Evolutionary conservation across 30 jellyfish, hydroid and myxozoan genomes (phyloP), one percentile per base, ranked within the genome.

Genomic region (Aurelia coerulea): DNA sequence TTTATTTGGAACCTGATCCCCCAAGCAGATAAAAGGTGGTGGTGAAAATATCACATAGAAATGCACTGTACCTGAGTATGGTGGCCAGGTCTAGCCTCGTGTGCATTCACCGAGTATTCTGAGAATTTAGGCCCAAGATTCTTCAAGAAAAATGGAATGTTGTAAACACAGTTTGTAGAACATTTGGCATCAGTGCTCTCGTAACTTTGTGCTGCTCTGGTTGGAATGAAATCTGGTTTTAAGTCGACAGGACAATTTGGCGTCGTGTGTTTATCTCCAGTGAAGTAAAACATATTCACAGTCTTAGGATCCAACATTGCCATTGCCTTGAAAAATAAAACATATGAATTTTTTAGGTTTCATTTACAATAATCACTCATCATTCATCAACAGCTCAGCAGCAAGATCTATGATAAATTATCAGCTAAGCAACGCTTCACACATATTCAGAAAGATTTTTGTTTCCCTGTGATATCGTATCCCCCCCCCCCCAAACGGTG

Each of bases 81-180:
- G 69, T 95, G 99, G 2, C 99, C 99, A 54, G 99, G 99, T 51
- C 99, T 78, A 35, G 99, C 97, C 70, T 95, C 99, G 73, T 95
- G 99, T 16, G 99, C 99, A 68, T 89, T 95, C 59, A 95, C 99
- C 8, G 99, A 95, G 68, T 89, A 95, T 77, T 95, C 99, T 29
- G 99, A 95, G 65, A 75, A 95, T 63, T 81, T 88, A 46, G 99
- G 99, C 12, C 99, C 99, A 35, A 95, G 95, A 59, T 95, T 84
- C 75, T 88, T 91, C 69, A 95, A 66, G 46, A 95, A 95, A 86
- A 95, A 95, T 7, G 99, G 99, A 65, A 95, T 87, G 62, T 95
- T 95, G 95, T 95, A 95, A 56, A 34, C 19, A 37, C 92, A 77
- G 37, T 96, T 92, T 2, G 73, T 2, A 29, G 97, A 35, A 83